phyloP scores from a whole-genome alignment of 2,888 invertebrate species.

The Troides aeacus region DNA sequence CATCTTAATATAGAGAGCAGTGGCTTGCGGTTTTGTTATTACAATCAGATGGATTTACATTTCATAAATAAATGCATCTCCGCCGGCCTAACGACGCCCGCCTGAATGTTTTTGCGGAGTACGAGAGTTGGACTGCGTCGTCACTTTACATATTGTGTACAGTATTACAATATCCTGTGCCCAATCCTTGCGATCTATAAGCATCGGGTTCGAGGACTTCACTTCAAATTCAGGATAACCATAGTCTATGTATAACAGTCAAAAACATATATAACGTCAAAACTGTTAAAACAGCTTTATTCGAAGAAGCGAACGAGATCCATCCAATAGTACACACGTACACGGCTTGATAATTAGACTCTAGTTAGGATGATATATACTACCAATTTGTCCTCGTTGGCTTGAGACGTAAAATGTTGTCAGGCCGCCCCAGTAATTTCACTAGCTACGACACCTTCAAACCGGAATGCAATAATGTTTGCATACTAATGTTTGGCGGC shows the following conservation, averaged over 20 bases:
- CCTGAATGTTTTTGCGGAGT: conserved; percentile 58
- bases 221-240: not conserved
- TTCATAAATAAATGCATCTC: conserved; percentile 80
- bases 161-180: not conserved
- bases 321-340: too few relatives aligned
- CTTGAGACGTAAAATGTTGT: too few relatives aligned
- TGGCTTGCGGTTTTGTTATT: conserved; percentile 77
- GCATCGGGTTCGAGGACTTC: not conserved
- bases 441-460: too few relatives aligned
- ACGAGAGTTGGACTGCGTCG: conserved; percentile 42
- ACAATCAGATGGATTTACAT: conserved; percentile 80
- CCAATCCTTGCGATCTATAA: not conserved
- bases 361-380: too few relatives aligned
- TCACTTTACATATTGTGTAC: not conserved
- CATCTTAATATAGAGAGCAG: conserved; percentile 79
- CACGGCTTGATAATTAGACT: too few relatives aligned
- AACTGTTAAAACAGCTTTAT: not conserved
- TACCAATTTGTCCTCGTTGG: too few relatives aligned
- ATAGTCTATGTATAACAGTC: not conserved
- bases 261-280: not conserved
- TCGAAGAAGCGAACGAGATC: too few relatives aligned
- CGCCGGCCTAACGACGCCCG: conserved; percentile 65
- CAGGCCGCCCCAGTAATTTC: too few relatives aligned
- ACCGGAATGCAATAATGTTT: too few relatives aligned
- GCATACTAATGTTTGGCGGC: too few relatives aligned